These are phyloP conservation scores for Drosophila persimilis DNA, from an alignment of 1,140 invertebrate genomes.

Conservation along the genomic window DNA sequence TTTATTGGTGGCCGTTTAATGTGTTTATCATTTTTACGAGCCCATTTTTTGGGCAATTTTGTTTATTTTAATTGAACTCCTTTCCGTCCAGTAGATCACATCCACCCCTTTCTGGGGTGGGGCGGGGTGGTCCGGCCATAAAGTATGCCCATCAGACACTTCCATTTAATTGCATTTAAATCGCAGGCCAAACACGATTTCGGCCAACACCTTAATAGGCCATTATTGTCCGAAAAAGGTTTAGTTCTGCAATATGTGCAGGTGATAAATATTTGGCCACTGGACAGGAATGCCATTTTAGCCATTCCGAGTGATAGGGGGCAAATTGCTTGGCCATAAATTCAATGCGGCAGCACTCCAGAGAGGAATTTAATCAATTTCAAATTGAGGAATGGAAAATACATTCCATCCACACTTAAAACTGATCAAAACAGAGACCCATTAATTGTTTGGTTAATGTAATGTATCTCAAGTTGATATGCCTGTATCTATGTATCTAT, in stretches of 20 bases:
- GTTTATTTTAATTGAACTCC: slow-evolving; percentile 72
- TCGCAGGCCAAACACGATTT: slow-evolving; percentile 35
- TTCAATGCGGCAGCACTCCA: slow-evolving; percentile 8
- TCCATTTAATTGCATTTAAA: slow-evolving; percentile 77
- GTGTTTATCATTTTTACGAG: slow-evolving; percentile 54
- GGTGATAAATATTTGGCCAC: slow-evolving; percentile 61
- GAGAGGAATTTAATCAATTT: slow-evolving; percentile 65
- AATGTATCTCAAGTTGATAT: not conserved
- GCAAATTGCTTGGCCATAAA: slow-evolving; percentile 43
- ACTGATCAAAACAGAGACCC: not conserved
- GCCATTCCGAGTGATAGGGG: slow-evolving; percentile 45
- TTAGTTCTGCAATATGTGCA: slow-evolving; percentile 58
- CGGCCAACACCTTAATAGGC: slow-evolving; percentile 65
- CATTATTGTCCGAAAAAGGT: slow-evolving; percentile 57
- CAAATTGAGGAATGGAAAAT: slow-evolving; percentile 41
- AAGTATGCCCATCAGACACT: slow-evolving; percentile 35
- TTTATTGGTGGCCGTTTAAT: slow-evolving; percentile 68
- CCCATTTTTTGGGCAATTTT: slow-evolving; percentile 42
- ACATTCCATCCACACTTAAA: not conserved
- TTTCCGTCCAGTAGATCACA: not conserved
- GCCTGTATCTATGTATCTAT: not conserved
- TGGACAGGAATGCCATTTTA: slow-evolving; percentile 45
- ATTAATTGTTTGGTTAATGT: slow-evolving; percentile 16
- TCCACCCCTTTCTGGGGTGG: slow-evolving; percentile 3
- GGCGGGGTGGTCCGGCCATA: slow-evolving; percentile 14